Evolutionary conservation across 2,797 vertebrate genomes (phyloP).

Genomic region (Anabas testudineus): DNA sequence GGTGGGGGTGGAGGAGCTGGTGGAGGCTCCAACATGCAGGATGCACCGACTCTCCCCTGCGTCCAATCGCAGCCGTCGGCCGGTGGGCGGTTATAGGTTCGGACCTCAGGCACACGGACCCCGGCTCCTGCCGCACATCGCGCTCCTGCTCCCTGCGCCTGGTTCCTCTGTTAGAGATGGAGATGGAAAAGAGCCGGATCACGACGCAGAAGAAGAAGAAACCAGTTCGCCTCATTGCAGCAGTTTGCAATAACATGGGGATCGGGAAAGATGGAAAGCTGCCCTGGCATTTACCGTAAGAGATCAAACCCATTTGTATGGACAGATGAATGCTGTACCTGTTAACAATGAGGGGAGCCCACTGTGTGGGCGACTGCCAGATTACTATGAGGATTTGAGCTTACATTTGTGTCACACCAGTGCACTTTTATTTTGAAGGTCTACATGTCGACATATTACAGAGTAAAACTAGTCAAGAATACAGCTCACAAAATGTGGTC

Average conservation of each 20-base stretch:
- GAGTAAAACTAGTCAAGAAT: no score
- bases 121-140: neutral
- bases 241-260: conserved; percentile 77
- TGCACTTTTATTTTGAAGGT: neutral
- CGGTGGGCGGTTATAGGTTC: conserved; percentile 50
- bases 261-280: conserved; percentile 83
- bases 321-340: neutral
- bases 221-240: conserved; percentile 83
- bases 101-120: neutral
- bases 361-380: neutral
- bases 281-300: conserved; percentile 88
- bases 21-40: neutral
- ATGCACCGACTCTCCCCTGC: neutral
- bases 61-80: conserved; percentile 27
- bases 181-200: conserved; percentile 51
- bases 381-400: neutral
- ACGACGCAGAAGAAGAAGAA: conserved; percentile 68
- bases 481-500: no score
- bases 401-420: neutral
- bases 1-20: no score
- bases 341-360: no score
- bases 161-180: no score
- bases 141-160: rapidly evolving
- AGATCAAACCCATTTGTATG: neutral
- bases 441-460: no score